A percentile compares a stretch with the other conserved stretches of the same genome.
Evolutionary conservation across 2,888 invertebrate genomes (phyloP).

Genomic region (Conchocele bisecta): DNA sequence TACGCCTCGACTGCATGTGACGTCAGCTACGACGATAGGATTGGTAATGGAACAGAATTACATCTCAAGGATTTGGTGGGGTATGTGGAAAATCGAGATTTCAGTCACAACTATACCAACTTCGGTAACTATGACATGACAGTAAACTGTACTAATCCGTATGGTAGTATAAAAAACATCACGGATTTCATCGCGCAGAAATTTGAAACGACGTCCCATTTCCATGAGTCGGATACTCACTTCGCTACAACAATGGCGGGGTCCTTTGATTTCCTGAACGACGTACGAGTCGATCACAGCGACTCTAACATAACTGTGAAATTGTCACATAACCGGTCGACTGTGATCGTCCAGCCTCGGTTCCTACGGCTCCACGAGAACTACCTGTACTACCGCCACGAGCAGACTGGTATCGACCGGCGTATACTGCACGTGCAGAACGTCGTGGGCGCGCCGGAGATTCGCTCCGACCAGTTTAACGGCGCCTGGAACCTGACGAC

Average conservation of each 20-base stretch:
- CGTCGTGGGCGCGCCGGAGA: constrained; percentile 49
- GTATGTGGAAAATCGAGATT: constrained; percentile 44
- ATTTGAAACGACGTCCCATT: constrained; percentile 59
- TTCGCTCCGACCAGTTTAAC: constrained; percentile 51
- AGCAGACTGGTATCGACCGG: constrained; percentile 42
- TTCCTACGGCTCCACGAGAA: constrained; percentile 53
- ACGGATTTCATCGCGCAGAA: constrained; percentile 61
- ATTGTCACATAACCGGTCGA: neutral
- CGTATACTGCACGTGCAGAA: constrained; percentile 63
- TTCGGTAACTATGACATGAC: constrained; percentile 69
- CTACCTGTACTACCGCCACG: constrained; percentile 38
- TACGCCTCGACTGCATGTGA: constrained; percentile 59
- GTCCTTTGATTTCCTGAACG: constrained; percentile 45
- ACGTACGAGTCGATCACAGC: constrained; percentile 43
- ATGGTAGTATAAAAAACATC: constrained; percentile 61
- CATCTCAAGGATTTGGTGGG: constrained; percentile 22
- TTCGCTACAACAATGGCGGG: constrained; percentile 59
- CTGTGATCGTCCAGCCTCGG: constrained; percentile 18
- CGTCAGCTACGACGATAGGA: constrained; percentile 63
- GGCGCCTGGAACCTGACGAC: constrained; percentile 67
- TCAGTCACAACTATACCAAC: constrained; percentile 55
- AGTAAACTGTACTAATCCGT: constrained; percentile 69
- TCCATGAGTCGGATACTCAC: constrained; percentile 36
- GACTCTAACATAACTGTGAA: constrained; percentile 27
- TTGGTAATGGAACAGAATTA: neutral